Percentiles rank a stretch among this genome's conserved stretches.
These are phyloP conservation scores for Heterotilapia buettikoferi DNA, from an alignment of 2,113 vertebrate genomes.

Conservation along the genomic window DNA sequence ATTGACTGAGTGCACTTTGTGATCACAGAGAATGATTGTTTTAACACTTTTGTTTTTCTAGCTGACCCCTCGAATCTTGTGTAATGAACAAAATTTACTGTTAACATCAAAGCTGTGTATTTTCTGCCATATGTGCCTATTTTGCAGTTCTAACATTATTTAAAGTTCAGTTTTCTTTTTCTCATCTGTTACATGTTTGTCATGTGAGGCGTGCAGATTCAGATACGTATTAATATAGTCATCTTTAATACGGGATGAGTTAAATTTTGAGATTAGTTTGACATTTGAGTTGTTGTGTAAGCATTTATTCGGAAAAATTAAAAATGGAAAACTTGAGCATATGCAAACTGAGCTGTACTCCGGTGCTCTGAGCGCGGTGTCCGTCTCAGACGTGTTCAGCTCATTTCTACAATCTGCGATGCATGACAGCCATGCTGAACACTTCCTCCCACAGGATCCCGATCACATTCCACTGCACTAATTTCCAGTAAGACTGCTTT, in stretches of 20 bases:
- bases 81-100: slow-evolving; percentile 10
- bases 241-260: not conserved
- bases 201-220: not conserved
- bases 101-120: slow-evolving; percentile 49
- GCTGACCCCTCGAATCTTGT: not conserved
- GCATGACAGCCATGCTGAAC: slow-evolving; percentile 26
- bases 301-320: not conserved
- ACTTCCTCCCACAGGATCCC: not conserved
- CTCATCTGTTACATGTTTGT: slow-evolving; percentile 20
- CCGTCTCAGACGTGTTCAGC: not conserved
- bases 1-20: not conserved
- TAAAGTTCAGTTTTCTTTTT: not conserved
- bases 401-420: slow-evolving; percentile 13
- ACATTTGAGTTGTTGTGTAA: not conserved
- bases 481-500: slow-evolving; percentile 32
- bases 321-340: not conserved
- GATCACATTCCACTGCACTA: slow-evolving; percentile 22
- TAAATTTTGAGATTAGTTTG: not conserved
- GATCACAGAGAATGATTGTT: slow-evolving; percentile 8
- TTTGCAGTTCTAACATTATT: slow-evolving; percentile 43
- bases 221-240: slow-evolving; percentile 13
- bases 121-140: slow-evolving; percentile 75
- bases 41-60: not conserved
- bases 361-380: not conserved
- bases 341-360: slow-evolving; percentile 10